Conservation (phyloP, 2,888 invertebrate genomes). For the Lutraria lutraria region DNA sequence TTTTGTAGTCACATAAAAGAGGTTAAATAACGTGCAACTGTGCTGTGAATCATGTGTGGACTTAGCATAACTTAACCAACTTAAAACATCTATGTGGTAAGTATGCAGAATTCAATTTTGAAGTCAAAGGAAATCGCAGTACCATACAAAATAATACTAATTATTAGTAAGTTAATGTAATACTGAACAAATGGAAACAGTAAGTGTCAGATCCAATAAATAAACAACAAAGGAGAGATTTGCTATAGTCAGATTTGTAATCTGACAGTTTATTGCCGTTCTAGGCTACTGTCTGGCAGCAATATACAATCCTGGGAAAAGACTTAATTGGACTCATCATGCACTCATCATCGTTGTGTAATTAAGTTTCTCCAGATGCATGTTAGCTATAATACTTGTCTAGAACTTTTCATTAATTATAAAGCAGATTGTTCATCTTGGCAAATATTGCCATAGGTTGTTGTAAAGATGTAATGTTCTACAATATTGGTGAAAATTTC, state of each 20-base stretch:
- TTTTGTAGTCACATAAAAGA: not conserved
- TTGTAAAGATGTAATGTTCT: too few relatives aligned
- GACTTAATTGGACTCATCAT: not conserved
- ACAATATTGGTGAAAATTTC: too few relatives aligned
- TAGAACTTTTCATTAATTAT: not conserved
- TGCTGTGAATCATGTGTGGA: too few relatives aligned
- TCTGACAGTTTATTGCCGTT: not conserved
- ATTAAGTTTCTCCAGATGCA: not conserved
- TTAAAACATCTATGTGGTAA: too few relatives aligned
- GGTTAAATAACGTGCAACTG: too few relatives aligned
- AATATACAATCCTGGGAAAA: not conserved
- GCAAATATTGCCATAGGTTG: too few relatives aligned
- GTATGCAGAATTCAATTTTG: too few relatives aligned
- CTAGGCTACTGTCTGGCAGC: not conserved
- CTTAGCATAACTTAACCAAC: too few relatives aligned
- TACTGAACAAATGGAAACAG: not conserved
- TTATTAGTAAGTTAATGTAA: too few relatives aligned
- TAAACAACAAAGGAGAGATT: not conserved
- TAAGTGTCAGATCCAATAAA: not conserved
- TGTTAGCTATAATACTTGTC: constrained; percentile 1
- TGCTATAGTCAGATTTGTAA: not conserved
- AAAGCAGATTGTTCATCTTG: too few relatives aligned
- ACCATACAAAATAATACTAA: too few relatives aligned
- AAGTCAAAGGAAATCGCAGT: too few relatives aligned
- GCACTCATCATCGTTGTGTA: not conserved